Evolutionary conservation across 2,888 invertebrate species (phyloP).

Genomic region (Glaucopsyche alexis): DNA sequence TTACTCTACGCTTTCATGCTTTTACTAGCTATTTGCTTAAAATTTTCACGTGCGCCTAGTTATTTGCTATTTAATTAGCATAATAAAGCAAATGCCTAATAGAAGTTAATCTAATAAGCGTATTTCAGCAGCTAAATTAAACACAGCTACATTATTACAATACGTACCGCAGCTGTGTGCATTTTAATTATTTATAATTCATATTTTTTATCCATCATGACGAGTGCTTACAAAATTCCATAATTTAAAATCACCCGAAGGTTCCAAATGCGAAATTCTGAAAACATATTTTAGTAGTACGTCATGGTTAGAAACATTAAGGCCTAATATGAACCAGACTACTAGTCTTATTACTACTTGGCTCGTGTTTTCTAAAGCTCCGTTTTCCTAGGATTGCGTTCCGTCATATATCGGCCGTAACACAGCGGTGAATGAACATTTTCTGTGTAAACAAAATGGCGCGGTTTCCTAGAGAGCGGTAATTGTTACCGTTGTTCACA

Average conservation of each 20-base stretch:
- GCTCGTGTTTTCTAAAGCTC: too few species aligned
- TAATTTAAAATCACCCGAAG: not conserved
- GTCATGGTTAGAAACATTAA: too few species aligned
- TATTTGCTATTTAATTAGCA: not conserved
- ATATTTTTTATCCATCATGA: not conserved
- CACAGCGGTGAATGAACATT: too few species aligned
- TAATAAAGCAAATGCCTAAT: not conserved
- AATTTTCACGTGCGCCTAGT: not conserved
- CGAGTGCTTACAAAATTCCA: not conserved
- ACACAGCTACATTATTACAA: slow-evolving; percentile 6
- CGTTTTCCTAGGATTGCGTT: too few species aligned
- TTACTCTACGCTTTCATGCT: not conserved
- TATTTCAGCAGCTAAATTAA: not conserved
- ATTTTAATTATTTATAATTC: slow-evolving; percentile 6
- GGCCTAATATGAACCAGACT: too few species aligned
- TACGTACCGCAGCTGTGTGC: slow-evolving; percentile 20
- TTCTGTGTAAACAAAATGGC: too few species aligned
- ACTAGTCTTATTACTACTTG: too few species aligned
- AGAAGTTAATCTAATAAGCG: slow-evolving; percentile 1
- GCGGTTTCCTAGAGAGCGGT: too few species aligned
- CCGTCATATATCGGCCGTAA: too few species aligned
- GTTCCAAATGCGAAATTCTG: not conserved
- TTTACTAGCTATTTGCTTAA: not conserved
- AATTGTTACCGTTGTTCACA: too few species aligned
- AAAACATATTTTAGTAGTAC: not conserved